phyloP scores from a whole-genome alignment of 2,797 vertebrate species.

The Propithecus deckenii region DNA sequence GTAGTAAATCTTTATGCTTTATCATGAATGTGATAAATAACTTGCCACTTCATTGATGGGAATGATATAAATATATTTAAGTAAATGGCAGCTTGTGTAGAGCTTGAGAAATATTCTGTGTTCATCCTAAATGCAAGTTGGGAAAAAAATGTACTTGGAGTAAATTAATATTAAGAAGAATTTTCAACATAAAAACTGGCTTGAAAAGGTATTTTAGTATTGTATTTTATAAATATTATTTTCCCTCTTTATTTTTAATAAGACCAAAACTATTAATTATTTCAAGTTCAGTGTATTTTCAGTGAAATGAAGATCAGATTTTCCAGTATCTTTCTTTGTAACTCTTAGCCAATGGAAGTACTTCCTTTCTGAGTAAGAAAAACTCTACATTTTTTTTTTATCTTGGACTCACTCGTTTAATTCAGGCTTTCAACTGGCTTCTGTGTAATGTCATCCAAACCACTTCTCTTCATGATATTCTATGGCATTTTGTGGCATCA shows the following conservation, averaged over 20 bases:
- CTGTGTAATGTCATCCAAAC: constrained; percentile 99
- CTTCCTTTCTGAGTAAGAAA: neutral
- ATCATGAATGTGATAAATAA: neutral
- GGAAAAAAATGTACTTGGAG: neutral
- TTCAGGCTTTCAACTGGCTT: constrained; percentile 99
- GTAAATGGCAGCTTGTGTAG: neutral
- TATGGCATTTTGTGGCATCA: constrained; percentile 99
- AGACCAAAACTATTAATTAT: neutral
- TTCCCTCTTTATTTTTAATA: neutral
- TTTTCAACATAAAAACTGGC: neutral
- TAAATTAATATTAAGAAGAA: constrained; percentile 41
- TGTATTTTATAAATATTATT: constrained; percentile 2
- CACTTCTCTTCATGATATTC: constrained; percentile 97
- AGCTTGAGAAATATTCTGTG: neutral
- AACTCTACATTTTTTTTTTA: neutral
- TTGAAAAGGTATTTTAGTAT: neutral
- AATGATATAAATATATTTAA: constrained; percentile 29
- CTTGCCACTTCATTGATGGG: neutral
- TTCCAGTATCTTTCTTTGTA: constrained; percentile 40
- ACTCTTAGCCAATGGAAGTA: neutral
- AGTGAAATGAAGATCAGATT: neutral
- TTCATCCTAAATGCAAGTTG: constrained; percentile 12
- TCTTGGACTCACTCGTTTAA: constrained; percentile 36
- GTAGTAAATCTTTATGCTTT: neutral
- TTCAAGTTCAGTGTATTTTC: constrained; percentile 9